Conservation (phyloP, 2,888 invertebrate genomes). For the Anthophora plumipes region DNA sequence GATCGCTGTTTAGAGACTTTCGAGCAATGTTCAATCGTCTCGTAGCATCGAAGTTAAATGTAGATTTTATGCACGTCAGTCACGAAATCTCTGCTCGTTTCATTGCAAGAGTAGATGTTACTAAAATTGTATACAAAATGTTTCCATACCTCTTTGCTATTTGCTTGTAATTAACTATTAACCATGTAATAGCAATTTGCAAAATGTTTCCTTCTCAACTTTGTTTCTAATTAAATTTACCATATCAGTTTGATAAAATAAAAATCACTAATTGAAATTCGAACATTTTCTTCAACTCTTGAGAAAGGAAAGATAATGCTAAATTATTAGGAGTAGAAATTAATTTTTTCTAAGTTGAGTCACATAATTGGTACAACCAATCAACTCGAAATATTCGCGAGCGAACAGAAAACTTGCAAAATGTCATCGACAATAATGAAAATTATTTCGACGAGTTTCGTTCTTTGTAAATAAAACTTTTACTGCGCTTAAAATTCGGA, state of each 20-base stretch:
- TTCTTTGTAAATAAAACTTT: no score
- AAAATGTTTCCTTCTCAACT: not conserved
- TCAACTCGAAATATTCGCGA: no score
- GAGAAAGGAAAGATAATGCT: not conserved
- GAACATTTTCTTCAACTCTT: not conserved
- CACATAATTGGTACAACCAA: no score
- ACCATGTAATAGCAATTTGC: not conserved
- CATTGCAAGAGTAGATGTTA: not conserved
- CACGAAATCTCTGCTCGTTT: not conserved
- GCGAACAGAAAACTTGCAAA: no score
- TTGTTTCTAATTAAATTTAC: not conserved
- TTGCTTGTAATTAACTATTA: not conserved
- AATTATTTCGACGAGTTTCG: no score
- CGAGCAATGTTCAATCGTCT: constrained; percentile 4
- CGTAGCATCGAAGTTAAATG: constrained; percentile 20
- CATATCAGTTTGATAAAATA: no score
- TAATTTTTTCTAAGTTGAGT: no score
- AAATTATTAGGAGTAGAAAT: no score
- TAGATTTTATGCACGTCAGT: not conserved
- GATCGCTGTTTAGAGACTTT: not conserved
- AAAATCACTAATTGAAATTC: not conserved
- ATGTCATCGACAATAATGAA: no score
- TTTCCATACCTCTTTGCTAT: not conserved
- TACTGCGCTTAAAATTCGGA: no score
- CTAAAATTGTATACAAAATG: not conserved